Base-by-base conservation (phyloP, 2,888 invertebrate genomes). In the Amblyteles armatorius region DNA sequence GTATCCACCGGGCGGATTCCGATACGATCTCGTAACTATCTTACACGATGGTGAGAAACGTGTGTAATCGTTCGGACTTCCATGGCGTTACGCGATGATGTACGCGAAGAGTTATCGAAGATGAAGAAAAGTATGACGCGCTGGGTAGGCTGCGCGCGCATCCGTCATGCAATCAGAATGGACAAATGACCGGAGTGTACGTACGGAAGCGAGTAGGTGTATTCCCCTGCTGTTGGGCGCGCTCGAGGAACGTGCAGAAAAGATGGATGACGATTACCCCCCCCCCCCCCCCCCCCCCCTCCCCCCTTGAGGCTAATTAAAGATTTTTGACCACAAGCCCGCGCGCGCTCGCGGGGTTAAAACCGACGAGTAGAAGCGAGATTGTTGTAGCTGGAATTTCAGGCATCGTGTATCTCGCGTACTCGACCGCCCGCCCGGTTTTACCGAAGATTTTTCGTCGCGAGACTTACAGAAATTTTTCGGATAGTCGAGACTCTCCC, bases 391-490 rank as follows among this genome's bases (percentile, higher is more conserved):
- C 73, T 78, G 77, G 85, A 85, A 85, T 85, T 78, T 85, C 80
- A 83, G 55, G 85, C 79, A 85, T 85, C 79, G 69, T 68, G 82
- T 74, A 63, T 63, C 48, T n/a, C 67, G 68, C 71, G 73, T 57
- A 50, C 26, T 36, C 69, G 65, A 44, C 40, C 67, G 36, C 40
- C 40, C 63, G 29, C 63, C 33, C 65, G 13, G 52, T 19, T 29
- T 67, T 19, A 77, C 36, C 67, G 67, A 80, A 78, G 60, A 82
- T 77, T 83, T 85, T 80, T 85, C 79, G 83, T 55, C 73, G 68
- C 63, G 77, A 79, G 83, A 68, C 60, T 73, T 68, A 85, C 85
- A 85, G 63, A 65, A 83, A 85, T 85, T 85, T 85, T 85, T 85
- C 83, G 85, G 68, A 85, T 85, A 48, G 76, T 68, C 68, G 50